Percentiles rank a stretch among this genome's conserved stretches.
Evolutionary conservation across 2,888 invertebrate genomes (phyloP).

Genomic region (Sinotaia quadrata): DNA sequence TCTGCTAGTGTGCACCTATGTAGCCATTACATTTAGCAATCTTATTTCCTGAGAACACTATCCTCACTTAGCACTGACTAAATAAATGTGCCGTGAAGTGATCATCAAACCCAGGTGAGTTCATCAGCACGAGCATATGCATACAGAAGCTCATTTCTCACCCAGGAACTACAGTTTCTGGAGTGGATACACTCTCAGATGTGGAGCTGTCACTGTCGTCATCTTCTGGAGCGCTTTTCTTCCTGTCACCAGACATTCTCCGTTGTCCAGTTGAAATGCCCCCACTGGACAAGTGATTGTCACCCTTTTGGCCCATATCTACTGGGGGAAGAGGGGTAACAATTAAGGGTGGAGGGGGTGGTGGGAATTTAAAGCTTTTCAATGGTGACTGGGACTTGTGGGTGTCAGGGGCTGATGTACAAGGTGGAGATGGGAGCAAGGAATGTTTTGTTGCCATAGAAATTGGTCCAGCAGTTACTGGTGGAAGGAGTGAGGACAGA

Average conservation of each 20-base stretch:
- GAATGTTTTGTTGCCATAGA: not conserved
- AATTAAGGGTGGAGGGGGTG: slow-evolving; percentile 2
- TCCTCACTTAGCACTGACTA: too few relatives aligned
- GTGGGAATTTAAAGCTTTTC: not conserved
- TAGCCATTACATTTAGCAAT: too few relatives aligned
- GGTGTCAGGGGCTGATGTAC: not conserved
- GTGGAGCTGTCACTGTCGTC: slow-evolving; percentile 35
- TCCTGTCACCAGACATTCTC: too few relatives aligned
- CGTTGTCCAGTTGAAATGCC: slow-evolving; percentile 5
- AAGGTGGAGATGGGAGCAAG: slow-evolving; percentile 11
- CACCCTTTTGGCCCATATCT: not conserved
- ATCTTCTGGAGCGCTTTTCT: too few relatives aligned
- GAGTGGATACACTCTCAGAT: slow-evolving; percentile 51
- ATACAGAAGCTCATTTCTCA: slow-evolving; percentile 40
- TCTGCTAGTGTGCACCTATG: too few relatives aligned
- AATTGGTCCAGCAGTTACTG: not conserved
- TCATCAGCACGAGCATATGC: too few relatives aligned
- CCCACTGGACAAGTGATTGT: not conserved
- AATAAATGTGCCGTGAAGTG: too few relatives aligned
- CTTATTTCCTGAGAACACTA: too few relatives aligned
- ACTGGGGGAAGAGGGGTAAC: slow-evolving; percentile 7
- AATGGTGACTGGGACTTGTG: not conserved
- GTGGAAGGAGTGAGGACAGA: slow-evolving; percentile 5
- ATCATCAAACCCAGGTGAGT: too few relatives aligned
- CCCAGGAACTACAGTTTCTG: slow-evolving; percentile 56